Percentiles rank a stretch among this genome's conserved stretches.
phyloP scores from a whole-genome alignment of 2,797 vertebrate genomes.

The Knipowitschia caucasica region DNA sequence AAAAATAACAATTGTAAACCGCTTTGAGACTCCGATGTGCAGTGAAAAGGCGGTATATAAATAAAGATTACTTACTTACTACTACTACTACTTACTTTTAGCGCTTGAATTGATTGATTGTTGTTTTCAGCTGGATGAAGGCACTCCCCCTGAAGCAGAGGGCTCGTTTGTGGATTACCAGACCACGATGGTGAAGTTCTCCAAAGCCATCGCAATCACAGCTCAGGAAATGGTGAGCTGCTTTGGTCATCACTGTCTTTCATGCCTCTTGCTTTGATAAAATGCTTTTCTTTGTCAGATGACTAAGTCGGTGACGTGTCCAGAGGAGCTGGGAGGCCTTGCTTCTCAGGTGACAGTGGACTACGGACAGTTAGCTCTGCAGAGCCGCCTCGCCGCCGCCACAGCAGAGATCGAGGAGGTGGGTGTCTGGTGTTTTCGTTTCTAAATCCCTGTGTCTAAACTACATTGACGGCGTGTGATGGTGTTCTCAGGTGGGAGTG shows the following conservation, averaged over 20 bases:
- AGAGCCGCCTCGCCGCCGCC: constrained; percentile 92
- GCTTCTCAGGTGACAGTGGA: constrained; percentile 97
- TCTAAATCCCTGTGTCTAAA: background rate
- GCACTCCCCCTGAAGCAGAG: constrained; percentile 90
- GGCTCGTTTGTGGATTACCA: constrained; percentile 97
- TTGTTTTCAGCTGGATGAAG: constrained; percentile 86
- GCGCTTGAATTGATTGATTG: too few relatives aligned
- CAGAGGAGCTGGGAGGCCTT: constrained; percentile 93
- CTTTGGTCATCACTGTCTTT: too few relatives aligned
- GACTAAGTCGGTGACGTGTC: constrained; percentile 98
- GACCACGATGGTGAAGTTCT: constrained; percentile 97
- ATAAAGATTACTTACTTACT: background rate
- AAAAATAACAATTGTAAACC: too few relatives aligned
- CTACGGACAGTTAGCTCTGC: constrained; percentile 93
- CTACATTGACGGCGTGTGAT: background rate
- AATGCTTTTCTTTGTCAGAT: constrained; percentile 77
- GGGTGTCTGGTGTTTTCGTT: constrained; percentile 39
- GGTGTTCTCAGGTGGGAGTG: constrained; percentile 83
- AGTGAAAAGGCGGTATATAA: too few relatives aligned
- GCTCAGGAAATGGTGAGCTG: constrained; percentile 96
- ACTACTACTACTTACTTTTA: too few relatives aligned
- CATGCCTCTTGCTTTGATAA: background rate
- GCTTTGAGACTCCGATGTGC: too few relatives aligned
- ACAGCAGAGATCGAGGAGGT: constrained; percentile 97
- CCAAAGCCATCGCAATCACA: constrained; percentile 94